Percentiles rank a stretch among this genome's conserved stretches.
phyloP scores from a whole-genome alignment of 2,888 invertebrate species.

The Eugnorisma glareosa region DNA sequence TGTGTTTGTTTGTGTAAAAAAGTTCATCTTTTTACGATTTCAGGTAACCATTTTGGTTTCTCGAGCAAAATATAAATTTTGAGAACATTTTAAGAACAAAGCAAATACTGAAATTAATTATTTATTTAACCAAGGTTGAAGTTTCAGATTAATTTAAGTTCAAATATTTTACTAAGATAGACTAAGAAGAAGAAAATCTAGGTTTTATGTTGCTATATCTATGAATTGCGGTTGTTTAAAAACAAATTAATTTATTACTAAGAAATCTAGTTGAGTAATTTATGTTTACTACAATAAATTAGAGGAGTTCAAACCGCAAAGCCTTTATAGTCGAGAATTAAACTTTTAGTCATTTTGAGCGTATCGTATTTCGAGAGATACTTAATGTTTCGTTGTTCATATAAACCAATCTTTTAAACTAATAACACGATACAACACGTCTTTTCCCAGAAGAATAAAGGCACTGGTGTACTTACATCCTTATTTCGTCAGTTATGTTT shows the following conservation, averaged over 20 bases:
- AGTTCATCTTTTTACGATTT: background rate
- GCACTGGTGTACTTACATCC: background rate
- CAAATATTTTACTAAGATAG: background rate
- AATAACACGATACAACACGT: background rate
- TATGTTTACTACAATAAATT: conserved; percentile 20
- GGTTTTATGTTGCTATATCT: conserved; percentile 1
- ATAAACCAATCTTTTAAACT: background rate
- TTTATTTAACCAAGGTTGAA: conserved; percentile 1
- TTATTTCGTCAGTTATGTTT: background rate
- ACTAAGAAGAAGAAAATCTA: conserved; percentile 11
- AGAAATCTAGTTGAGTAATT: conserved; percentile 16
- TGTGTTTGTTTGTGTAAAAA: background rate
- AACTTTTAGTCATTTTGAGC: background rate
- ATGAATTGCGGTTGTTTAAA: conserved; percentile 8
- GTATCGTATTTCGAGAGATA: conserved; percentile 2
- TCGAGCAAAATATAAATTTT: background rate
- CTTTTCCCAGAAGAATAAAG: background rate
- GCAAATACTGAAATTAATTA: conserved; percentile 25
- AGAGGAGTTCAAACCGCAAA: background rate
- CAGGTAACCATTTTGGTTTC: background rate
- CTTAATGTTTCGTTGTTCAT: background rate
- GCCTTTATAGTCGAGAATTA: background rate
- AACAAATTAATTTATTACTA: background rate
- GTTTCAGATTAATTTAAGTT: conserved; percentile 10
- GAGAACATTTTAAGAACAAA: background rate